Base-by-base conservation (phyloP, 1,140 invertebrate species). In the Megalonaias nervosa region DNA sequence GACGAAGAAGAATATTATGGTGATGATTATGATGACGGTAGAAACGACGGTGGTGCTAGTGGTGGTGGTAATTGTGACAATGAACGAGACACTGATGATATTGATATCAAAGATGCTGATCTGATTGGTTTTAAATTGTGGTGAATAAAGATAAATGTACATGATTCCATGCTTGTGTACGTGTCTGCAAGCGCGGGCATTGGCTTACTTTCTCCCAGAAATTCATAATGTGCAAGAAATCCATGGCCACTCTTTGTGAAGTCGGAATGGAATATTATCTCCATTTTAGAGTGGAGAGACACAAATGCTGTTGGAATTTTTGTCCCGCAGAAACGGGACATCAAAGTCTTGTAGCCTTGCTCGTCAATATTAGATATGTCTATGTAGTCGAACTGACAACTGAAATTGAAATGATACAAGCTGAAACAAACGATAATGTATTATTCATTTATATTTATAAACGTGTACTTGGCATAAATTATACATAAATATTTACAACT, bases 321-420 rank as follows among this genome's bases (percentile, higher is more conserved):
- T 15, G 60, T 74, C 23, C 86, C 86, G 72, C 87, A 88, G 67
- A 68, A 78, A 60, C 79, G 82, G 15, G 82, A 67, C n/a, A 81
- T 81, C 15, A 83, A 70, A 9, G 82, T 82, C 70, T 80, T 84
- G 74, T 80, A 83, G 16, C 83, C 81, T 23, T 74, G 77, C 9
- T 57, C 60, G 72, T 88, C 83, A 58, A 86, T 75, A 31, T 81
- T 83, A 48, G 79, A 88, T 57, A 87, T 80, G 64, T 88, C 86
- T 21, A 88, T 83, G 71, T 86, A 87, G 75, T 88, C 87, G 65
- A 82, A 87, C 31, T 80, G 67, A 68, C 87, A 88, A 65, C 87
- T 88, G 79, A 67, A 77, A 75, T n/a, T 56, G 14, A 62, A 64
- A 60, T 0, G 11, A 17, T 57, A 21, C 15, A n/a, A 17, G 59